Percentiles rank a stretch among this genome's conserved stretches.
phyloP scores from a whole-genome alignment of 1,140 invertebrate genomes.

The Drosophila micromelanica region DNA sequence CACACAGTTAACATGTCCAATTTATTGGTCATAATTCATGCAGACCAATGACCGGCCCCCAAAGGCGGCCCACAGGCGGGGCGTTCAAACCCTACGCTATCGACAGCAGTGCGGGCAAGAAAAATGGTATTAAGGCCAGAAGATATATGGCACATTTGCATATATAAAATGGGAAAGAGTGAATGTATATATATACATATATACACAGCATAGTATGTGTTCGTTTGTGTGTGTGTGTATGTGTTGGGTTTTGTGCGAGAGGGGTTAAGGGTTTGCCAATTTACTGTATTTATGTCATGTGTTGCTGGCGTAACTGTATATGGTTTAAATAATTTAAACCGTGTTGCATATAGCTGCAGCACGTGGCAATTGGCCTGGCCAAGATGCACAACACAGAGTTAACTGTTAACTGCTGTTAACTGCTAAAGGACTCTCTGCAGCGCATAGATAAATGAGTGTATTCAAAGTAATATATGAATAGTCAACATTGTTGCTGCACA shows the following conservation, averaged over 20 bases:
- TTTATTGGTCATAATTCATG: conserved; percentile 81
- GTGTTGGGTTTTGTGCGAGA: conserved; percentile 2
- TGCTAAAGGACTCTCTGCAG: conserved; percentile 6
- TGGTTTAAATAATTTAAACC: conserved; percentile 72
- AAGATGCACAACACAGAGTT: conserved; percentile 19
- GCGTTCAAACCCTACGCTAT: conserved; percentile 22
- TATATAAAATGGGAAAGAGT: conserved; percentile 23
- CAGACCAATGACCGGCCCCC: conserved; percentile 24
- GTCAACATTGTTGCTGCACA: conserved; percentile 64
- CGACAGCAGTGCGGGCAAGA: conserved; percentile 56
- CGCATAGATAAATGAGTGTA: conserved; percentile 40
- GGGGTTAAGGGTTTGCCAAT: conserved; percentile 63
- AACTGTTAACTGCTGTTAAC: conserved; percentile 27
- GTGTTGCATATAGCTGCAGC: conserved; percentile 55
- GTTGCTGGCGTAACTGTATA: conserved; percentile 32
- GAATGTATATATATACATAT: conserved; percentile 21
- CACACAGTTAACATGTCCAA: conserved; percentile 82
- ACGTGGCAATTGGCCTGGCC: conserved; percentile 35
- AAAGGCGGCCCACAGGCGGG: conserved; percentile 27
- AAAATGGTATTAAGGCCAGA: conserved; percentile 76
- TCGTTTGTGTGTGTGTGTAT: background rate
- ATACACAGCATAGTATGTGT: background rate
- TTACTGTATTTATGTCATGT: conserved; percentile 64
- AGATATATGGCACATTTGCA: conserved; percentile 77
- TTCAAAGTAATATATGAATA: conserved; percentile 61